These are phyloP conservation scores for Piscicola geometra DNA, from an alignment of 2,888 invertebrate species.

Conservation along the genomic window DNA sequence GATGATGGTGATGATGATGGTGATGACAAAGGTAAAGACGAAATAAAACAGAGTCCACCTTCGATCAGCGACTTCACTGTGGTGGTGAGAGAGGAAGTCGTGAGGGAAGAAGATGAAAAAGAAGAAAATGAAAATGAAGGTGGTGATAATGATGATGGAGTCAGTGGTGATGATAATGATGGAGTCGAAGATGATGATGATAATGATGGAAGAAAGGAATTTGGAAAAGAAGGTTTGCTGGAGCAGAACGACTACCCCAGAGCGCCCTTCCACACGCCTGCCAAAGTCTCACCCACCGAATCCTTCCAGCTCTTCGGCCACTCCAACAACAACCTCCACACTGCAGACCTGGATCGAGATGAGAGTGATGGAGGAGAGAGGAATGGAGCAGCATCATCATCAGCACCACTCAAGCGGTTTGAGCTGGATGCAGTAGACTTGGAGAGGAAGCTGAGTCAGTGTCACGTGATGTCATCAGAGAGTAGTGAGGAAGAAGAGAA, in stretches of 20 bases:
- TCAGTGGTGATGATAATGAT: conserved; percentile 9
- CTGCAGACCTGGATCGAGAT: background rate
- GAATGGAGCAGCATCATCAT: conserved; percentile 29
- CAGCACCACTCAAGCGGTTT: conserved; percentile 33
- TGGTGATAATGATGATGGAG: conserved; percentile 28
- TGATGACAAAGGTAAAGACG: background rate
- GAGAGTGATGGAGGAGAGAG: background rate
- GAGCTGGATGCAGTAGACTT: conserved; percentile 32
- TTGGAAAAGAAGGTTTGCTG: background rate
- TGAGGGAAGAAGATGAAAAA: conserved; percentile 37
- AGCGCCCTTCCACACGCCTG: conserved; percentile 37
- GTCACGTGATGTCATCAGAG: conserved; percentile 16
- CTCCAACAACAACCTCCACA: conserved; percentile 14
- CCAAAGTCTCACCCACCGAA: conserved; percentile 39
- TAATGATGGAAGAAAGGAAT: conserved; percentile 7
- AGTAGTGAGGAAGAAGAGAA: conserved; percentile 21
- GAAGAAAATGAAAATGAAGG: conserved; percentile 32
- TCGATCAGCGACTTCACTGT: background rate
- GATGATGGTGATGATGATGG: conserved; percentile 9
- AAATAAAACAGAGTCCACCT: background rate
- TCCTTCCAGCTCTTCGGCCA: conserved; percentile 35
- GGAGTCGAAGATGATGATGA: background rate
- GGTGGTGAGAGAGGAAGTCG: conserved; percentile 19
- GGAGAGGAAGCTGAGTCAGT: conserved; percentile 35
- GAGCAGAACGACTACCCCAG: conserved; percentile 20